Base-by-base conservation (phyloP, 2,113 vertebrate genomes). In the Ibidorhyncha struthersii region DNA sequence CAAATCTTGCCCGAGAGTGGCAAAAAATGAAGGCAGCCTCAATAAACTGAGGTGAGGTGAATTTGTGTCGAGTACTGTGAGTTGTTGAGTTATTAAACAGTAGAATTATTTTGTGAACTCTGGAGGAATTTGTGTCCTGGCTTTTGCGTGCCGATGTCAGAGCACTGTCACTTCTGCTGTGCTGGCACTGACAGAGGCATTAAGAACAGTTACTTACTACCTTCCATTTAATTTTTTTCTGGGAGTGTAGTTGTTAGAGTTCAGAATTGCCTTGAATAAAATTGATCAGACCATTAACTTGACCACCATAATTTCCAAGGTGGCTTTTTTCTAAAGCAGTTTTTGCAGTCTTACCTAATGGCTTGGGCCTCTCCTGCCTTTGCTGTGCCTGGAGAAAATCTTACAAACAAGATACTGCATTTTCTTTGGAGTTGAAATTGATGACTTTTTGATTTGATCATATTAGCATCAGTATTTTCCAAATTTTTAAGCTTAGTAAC, bases 241-340 rank as follows among this genome's bases (percentile, higher is more conserved):
- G 56, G n/a, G 14, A 41, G 4, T 20, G 41, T 53, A 15, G 43
- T 25, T 65, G 34, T 66, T 87, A 13, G 12, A 70, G 12, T 26
- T 67, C 12, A 62, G 34, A 82, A 80, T 36, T 80, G 10, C 12
- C 13, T 22, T 65, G 22, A 73, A 16, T 81, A 52, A 62, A 71
- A n/a, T 5, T 9, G 7, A 17, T 49, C 14, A 45, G 17, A 25
- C 50, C n/a, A 40, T 19, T 69, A 6, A 26, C 29, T 10, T 86
- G 32, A 26, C 20, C 3, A 3, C 25, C 3, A 1, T 78, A 0
- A 2, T 90, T 63, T 55, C n/a, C 20, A 41, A 6, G 3, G 8
- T 52, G 29, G 10, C 19, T 78, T 34, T 74, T 76, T 6, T 69
- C 14, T 73, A 25, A 56, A 12, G 29, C 49, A 34, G 1, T 30